Evolutionary conservation across 2,888 invertebrate genomes (phyloP), one percentile per base, ranked within the genome.

Genomic region (Drosophila neotestacea): DNA sequence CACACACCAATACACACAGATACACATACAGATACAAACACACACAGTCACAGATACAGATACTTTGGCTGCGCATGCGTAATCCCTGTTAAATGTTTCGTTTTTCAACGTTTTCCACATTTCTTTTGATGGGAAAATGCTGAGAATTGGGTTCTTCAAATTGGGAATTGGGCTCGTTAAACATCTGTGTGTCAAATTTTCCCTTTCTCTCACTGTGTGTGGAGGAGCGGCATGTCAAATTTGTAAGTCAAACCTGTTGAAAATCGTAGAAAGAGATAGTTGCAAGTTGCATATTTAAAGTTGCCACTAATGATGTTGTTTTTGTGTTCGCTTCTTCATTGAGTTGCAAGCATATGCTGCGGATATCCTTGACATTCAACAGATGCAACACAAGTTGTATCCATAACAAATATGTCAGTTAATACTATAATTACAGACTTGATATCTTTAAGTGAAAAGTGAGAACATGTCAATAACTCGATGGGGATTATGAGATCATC

Each of bases 291-390:
- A 62, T 30, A 46, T 48, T 48, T 39, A 65, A 56, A 51, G 65
- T 42, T 38, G 42, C 16, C 61, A 67, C 63, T 82, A 81, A 86
- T 86, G 86, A 80, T 84, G 74, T 81, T 86, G 84, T 70, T 39
- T 27, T 27, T 44, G 27, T 32, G 32, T 32, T 2, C 9, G 0
- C 10, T 6, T 34, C 48, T 34, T 22, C 48, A 50, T 60, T 51
- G 65, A 61, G 54, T 52, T 41, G 44, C 42, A 9, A 22, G 42
- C 83, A 88, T 72, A 88, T 85, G 85, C 72, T 59, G 69, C 71
- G 85, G 82, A 82, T 85, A 79, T 85, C 83, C 72, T 74, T 88
- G 88, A 82, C 82, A 78, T 81, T 39, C 9, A 61, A 32, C 75
- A 75, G 75, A 72, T 75, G 75, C 67, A 59, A 36, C 36, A 50